These are phyloP conservation scores for Tinea pellionella DNA, from an alignment of 2,888 invertebrate species.

Conservation along the genomic window DNA sequence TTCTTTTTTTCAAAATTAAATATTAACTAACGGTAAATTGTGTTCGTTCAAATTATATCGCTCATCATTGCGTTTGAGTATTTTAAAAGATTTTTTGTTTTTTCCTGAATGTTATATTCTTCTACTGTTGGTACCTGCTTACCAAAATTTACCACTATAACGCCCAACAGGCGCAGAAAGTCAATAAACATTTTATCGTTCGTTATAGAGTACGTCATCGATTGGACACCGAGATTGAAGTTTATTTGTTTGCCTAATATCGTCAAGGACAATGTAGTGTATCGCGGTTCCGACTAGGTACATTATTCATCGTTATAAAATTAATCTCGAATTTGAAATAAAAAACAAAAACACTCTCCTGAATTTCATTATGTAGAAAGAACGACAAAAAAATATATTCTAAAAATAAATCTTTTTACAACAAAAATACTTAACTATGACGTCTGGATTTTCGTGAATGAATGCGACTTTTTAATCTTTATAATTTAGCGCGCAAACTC, in stretches of 20 bases:
- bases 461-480: neutral
- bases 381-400: neutral
- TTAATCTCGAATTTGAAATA: too few relatives aligned
- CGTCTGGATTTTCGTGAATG: neutral
- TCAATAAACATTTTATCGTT: constrained; percentile 10
- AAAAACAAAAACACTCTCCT: neutral
- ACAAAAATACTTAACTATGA: neutral
- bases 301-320: neutral
- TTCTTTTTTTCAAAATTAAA: too few relatives aligned
- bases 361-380: neutral
- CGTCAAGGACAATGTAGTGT: neutral
- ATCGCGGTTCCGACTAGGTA: neutral
- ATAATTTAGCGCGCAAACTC: too few relatives aligned
- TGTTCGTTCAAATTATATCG: too few relatives aligned
- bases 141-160: too few relatives aligned
- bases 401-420: neutral
- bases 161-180: too few relatives aligned
- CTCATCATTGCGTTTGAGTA: too few relatives aligned
- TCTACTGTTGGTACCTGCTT: too few relatives aligned
- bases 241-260: constrained; percentile 1
- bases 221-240: constrained; percentile 9
- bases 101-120: too few relatives aligned
- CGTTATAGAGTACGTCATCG: constrained; percentile 5
- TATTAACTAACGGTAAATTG: too few relatives aligned
- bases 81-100: too few relatives aligned